A percentile compares a stretch with the other conserved stretches of the same genome.
Conservation (phyloP, 2,113 vertebrate species). For the Phoenicopterus ruber region DNA sequence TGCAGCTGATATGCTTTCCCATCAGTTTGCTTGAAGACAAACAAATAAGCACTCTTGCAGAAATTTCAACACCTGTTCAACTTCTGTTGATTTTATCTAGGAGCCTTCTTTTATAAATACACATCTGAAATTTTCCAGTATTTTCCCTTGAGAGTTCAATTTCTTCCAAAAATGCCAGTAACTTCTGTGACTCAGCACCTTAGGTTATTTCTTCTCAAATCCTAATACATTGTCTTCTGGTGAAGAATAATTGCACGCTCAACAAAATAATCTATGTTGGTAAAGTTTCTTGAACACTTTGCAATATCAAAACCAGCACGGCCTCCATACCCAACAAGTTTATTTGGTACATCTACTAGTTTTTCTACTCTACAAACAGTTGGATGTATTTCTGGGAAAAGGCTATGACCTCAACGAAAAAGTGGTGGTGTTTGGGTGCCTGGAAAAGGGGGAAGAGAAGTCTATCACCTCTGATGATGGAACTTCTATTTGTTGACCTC, state of each 20-base stretch:
- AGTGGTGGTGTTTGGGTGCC: background rate
- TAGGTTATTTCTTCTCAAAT: background rate
- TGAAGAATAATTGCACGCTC: background rate
- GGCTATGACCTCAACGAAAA: background rate
- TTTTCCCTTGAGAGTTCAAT: background rate
- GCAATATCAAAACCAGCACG: background rate
- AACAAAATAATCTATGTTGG: background rate
- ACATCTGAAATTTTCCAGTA: background rate
- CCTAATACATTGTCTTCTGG: fast-evolving
- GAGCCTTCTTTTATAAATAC: background rate
- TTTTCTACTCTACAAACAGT: background rate
- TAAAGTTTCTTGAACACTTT: background rate
- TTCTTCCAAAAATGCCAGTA: background rate
- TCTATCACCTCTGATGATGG: background rate
- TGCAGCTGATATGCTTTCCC: background rate
- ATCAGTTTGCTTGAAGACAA: background rate
- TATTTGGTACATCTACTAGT: background rate
- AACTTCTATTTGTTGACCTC: background rate
- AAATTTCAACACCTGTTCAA: background rate
- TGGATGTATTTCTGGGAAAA: background rate
- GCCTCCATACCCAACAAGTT: background rate
- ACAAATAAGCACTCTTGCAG: background rate
- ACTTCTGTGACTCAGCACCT: background rate
- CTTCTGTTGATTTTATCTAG: background rate
- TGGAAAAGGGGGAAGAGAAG: background rate